Evolutionary conservation across 2,888 invertebrate species (phyloP).

Genomic region (Electrophaes corylata): DNA sequence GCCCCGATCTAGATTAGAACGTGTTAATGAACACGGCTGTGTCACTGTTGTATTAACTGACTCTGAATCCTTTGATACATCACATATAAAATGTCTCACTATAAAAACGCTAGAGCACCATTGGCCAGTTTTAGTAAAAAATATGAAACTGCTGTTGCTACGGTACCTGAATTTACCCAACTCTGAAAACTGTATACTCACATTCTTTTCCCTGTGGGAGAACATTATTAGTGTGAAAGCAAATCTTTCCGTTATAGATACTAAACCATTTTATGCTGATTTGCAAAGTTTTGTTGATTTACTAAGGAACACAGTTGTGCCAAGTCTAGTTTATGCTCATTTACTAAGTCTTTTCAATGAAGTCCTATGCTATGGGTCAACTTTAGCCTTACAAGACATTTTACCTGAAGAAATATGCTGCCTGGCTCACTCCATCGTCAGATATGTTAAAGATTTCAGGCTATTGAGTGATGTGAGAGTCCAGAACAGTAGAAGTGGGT

Average conservation of each 20-base stretch:
- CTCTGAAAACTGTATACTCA: constrained; percentile 89
- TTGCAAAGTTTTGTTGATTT: constrained; percentile 91
- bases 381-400: constrained; percentile 93
- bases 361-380: constrained; percentile 95
- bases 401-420: constrained; percentile 95
- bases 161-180: constrained; percentile 84
- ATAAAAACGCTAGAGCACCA: constrained; percentile 93
- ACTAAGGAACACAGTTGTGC: constrained; percentile 87
- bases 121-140: constrained; percentile 92
- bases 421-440: constrained; percentile 92
- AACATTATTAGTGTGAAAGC: constrained; percentile 95
- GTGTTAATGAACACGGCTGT: constrained; percentile 81
- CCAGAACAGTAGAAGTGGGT: constrained; percentile 72
- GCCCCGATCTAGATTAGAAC: constrained; percentile 67
- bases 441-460: constrained; percentile 93
- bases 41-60: constrained; percentile 87
- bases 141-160: constrained; percentile 85
- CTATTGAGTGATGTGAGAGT: constrained; percentile 85
- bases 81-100: constrained; percentile 92
- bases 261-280: constrained; percentile 94
- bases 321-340: constrained; percentile 93
- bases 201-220: constrained; percentile 94
- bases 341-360: constrained; percentile 94
- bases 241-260: constrained; percentile 94
- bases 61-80: constrained; percentile 93